phyloP scores from a whole-genome alignment of 1,140 invertebrate genomes.

The Amyelois transitella region DNA sequence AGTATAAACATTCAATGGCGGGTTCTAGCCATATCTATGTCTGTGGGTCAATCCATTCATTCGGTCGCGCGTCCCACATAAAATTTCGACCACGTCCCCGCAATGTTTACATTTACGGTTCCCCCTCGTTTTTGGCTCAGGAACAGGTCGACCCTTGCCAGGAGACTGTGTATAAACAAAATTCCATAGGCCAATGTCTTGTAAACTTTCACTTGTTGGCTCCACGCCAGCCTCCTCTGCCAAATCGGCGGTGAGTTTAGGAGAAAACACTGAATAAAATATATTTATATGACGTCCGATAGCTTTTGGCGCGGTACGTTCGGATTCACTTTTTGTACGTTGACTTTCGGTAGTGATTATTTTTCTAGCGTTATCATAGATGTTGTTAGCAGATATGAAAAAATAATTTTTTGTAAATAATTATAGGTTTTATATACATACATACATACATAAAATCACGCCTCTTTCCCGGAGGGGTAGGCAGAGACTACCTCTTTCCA shows the following conservation, averaged over 20 bases:
- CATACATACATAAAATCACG: too few relatives aligned
- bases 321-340: constrained; percentile 1
- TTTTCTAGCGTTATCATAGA: not conserved
- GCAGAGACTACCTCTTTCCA: too few relatives aligned
- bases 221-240: constrained; percentile 35
- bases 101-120: constrained; percentile 52
- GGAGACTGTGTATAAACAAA: constrained; percentile 51
- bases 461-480: too few relatives aligned
- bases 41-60: too few relatives aligned
- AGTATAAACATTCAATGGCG: too few relatives aligned
- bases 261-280: constrained; percentile 42
- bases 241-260: constrained; percentile 38
- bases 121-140: constrained; percentile 31
- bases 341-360: not conserved
- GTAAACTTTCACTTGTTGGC: constrained; percentile 62
- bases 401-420: too few relatives aligned
- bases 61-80: constrained; percentile 9
- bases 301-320: constrained; percentile 1
- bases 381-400: too few relatives aligned
- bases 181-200: constrained; percentile 51
- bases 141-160: constrained; percentile 23
- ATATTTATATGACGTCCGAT: constrained; percentile 31
- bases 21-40: too few relatives aligned
- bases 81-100: constrained; percentile 18
- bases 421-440: too few relatives aligned